Evolutionary conservation across 2,797 vertebrate genomes (phyloP).

Genomic region (Cryptoblepharus egeriae): DNA sequence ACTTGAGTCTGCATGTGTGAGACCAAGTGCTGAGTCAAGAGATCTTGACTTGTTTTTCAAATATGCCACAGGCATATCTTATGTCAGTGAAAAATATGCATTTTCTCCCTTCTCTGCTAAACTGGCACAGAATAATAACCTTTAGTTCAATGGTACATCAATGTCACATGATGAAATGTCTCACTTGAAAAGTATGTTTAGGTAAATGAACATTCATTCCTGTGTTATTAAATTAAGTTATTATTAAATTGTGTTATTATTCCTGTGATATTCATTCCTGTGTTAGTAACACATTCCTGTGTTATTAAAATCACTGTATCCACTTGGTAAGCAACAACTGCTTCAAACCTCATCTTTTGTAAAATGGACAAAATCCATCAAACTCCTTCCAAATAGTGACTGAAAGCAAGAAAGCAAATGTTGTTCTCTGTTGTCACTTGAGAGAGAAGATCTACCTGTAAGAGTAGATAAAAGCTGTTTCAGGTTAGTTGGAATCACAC

Average conservation of each 20-base stretch:
- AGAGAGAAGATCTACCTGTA: neutral
- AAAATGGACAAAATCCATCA: neutral
- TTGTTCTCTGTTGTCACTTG: neutral
- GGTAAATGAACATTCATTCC: neutral
- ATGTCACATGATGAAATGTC: neutral
- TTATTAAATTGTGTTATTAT: no score
- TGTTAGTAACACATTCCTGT: no score
- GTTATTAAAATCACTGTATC: neutral
- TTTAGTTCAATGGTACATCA: no score
- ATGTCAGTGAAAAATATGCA: no score
- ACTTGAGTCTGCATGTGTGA: no score
- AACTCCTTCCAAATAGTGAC: neutral
- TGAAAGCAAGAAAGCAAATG: neutral
- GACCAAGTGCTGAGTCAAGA: no score
- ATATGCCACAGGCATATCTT: no score
- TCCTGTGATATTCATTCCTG: no score
- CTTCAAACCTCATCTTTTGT: no score
- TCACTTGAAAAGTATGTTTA: neutral
- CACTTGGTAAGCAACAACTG: no score
- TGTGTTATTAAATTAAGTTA: neutral
- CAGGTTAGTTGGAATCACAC: neutral
- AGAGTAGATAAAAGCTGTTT: neutral
- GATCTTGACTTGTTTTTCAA: no score
- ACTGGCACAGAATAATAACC: neutral
- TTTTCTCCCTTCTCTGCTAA: no score